Percentiles rank a stretch among this genome's conserved stretches.
Conservation (phyloP, 1,140 invertebrate species). For the Teleogryllus occipitalis region DNA sequence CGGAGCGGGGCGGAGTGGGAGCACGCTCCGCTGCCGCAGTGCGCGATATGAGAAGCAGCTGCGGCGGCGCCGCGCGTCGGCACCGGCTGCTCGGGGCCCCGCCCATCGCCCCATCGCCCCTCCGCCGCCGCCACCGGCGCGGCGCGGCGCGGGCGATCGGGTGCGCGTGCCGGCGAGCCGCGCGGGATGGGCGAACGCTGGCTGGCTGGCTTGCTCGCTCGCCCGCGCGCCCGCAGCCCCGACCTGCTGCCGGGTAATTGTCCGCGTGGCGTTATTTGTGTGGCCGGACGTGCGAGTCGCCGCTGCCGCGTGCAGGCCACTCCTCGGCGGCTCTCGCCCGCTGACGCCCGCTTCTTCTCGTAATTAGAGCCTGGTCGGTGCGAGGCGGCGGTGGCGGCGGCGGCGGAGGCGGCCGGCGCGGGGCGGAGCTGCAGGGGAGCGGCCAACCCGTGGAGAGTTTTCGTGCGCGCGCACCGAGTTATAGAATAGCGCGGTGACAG, state of each 20-base stretch:
- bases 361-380: neutral
- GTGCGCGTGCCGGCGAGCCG: too few relatives aligned
- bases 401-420: too few relatives aligned
- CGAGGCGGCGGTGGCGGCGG: too few relatives aligned
- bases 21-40: neutral
- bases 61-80: too few relatives aligned
- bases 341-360: neutral
- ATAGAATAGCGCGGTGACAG: neutral
- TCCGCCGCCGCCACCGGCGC: too few relatives aligned
- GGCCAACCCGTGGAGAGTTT: neutral
- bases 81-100: neutral
- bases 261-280: neutral
- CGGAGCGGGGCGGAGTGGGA: too few relatives aligned
- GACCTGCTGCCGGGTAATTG: neutral
- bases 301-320: too few relatives aligned
- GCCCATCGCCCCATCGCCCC: neutral
- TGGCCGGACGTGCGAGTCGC: neutral
- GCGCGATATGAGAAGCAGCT: neutral
- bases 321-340: too few relatives aligned
- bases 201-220: too few relatives aligned
- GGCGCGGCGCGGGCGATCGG: neutral
- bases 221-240: too few relatives aligned
- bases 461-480: neutral
- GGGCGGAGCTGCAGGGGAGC: too few relatives aligned
- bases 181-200: too few relatives aligned